Base-by-base conservation (phyloP, 2,113 vertebrate species). In the Origma solitaria region DNA sequence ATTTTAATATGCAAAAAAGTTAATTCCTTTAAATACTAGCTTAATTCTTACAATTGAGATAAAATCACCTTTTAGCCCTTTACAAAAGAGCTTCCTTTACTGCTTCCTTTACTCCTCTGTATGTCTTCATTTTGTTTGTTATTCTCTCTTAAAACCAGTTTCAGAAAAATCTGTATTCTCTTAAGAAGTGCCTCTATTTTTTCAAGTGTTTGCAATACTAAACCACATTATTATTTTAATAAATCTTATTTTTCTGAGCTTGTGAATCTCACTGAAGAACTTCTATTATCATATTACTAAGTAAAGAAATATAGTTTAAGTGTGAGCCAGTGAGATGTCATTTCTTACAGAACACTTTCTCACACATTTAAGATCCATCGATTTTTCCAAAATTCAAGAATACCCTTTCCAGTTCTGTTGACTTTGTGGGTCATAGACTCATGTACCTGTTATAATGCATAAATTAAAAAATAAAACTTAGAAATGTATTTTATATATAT, bases 241-340 rank as follows among this genome's bases (percentile, higher is more conserved):
- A 66, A 49, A 15, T 44, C 11, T 65, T 44, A 33, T 28, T 58
- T 92, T 73, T 12, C 22, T 73, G 16, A 45, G 12, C 8, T 83
- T 13, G 8, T 57, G 68, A 49, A 45, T 68, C 37, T 51, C 0
- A 1, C 57, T 58, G 17, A 4, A 60, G 7, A 83, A 31, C 4
- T 77, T 60, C 60, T 77, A 18, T 49, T 85, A 44, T 53, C 51
- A 33, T 22, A 66, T 33, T 19, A 30, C 8, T 33, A 30, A 35
- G 16, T 45, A 68, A 75, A 47, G 61, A 47, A 68, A 58, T 42
- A 13, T 6, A 40, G 6, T 44, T 4, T 9, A 66, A 79, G 5
- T 47, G 11, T 1, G 1, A 90, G 6, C 25, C 19, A 58, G 23
- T 0, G 1, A 5, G 1, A 17, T 54, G 5, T 45, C 35, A 33